phyloP scores from a whole-genome alignment of 2,797 vertebrate genomes.

The Tapirus indicus region DNA sequence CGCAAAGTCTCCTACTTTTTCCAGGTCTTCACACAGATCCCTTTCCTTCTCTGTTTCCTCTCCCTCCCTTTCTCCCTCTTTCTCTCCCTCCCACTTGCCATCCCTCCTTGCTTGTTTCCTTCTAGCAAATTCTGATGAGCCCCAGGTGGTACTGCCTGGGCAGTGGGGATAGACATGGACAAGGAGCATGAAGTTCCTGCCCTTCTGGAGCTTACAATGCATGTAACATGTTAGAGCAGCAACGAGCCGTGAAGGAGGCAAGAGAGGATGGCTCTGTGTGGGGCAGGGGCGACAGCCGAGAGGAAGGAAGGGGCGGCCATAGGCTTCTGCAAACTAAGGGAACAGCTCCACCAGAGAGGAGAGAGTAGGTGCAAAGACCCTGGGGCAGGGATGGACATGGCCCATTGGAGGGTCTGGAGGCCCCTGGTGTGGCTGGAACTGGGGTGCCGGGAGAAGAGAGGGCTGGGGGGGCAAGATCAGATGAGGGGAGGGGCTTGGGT shows the following conservation, averaged over 20 bases:
- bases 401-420: neutral
- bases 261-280: too few relatives aligned
- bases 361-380: neutral
- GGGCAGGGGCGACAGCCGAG: neutral
- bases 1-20: fast-evolving
- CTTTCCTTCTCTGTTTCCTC: too few relatives aligned
- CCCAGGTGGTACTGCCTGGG: neutral
- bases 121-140: neutral
- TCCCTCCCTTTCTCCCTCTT: too few relatives aligned
- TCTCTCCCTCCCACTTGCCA: neutral
- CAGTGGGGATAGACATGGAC: fast-evolving
- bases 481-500: neutral
- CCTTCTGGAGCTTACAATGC: fast-evolving
- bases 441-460: fast-evolving
- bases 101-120: neutral
- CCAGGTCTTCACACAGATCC: neutral
- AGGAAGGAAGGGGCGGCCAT: fast-evolving
- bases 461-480: fast-evolving
- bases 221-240: fast-evolving
- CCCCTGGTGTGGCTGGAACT: fast-evolving
- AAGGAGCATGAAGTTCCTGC: fast-evolving
- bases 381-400: fast-evolving
- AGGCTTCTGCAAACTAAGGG: neutral
- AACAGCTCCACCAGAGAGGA: too few relatives aligned
- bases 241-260: neutral